Conservation (phyloP, 2,888 invertebrate species). For the Ophioninae sp. region DNA sequence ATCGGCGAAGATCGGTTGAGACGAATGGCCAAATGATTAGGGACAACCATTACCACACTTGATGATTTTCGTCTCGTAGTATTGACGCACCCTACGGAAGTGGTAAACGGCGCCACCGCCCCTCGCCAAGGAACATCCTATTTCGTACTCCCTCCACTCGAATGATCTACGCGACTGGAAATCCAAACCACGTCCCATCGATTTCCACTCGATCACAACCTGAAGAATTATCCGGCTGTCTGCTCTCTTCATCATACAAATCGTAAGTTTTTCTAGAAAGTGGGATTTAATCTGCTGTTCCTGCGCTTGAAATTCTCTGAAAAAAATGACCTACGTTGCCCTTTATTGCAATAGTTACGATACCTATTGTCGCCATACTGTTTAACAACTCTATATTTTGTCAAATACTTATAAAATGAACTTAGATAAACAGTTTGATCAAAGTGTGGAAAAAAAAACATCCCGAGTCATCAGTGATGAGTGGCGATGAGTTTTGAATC, state of each 20-base stretch:
- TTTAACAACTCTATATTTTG: too few relatives aligned
- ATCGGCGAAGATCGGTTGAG: conserved; percentile 7
- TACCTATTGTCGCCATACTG: too few relatives aligned
- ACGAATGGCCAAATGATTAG: conserved; percentile 27
- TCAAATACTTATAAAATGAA: too few relatives aligned
- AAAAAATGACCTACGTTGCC: too few relatives aligned
- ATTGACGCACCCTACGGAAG: neutral
- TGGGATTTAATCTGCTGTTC: too few relatives aligned
- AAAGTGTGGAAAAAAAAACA: too few relatives aligned
- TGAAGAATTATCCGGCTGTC: too few relatives aligned
- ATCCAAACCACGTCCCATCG: neutral
- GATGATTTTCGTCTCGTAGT: neutral
- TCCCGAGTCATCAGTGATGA: neutral
- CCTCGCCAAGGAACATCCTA: neutral
- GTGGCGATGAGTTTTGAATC: neutral
- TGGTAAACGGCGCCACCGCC: neutral
- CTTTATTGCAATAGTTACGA: too few relatives aligned
- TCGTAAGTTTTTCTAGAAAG: too few relatives aligned
- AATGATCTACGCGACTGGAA: neutral
- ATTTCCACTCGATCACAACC: neutral
- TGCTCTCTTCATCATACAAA: too few relatives aligned
- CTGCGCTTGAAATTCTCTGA: too few relatives aligned
- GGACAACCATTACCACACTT: neutral
- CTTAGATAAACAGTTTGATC: too few relatives aligned
- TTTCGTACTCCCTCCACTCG: neutral